Evolutionary conservation across 2,113 vertebrate genomes (phyloP).

Genomic region (Gallinago jamesoni): DNA sequence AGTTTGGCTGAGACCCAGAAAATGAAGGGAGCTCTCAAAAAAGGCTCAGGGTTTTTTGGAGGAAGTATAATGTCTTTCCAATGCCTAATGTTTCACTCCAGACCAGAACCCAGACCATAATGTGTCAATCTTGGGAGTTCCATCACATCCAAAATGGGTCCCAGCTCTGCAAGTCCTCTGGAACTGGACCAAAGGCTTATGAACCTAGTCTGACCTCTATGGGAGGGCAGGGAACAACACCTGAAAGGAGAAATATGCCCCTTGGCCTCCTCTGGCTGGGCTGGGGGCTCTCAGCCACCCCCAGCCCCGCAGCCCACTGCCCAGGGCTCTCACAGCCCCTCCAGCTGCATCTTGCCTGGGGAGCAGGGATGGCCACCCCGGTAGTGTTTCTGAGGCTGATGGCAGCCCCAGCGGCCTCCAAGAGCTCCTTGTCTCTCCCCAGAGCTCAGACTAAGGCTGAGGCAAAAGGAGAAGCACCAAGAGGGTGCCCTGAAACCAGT

Average conservation of each 20-base stretch:
- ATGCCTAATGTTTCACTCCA: neutral
- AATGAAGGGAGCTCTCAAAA: neutral
- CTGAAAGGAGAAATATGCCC: neutral
- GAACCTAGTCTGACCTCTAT: neutral
- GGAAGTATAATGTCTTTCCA: neutral
- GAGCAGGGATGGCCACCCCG: neutral
- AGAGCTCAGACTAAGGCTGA: neutral
- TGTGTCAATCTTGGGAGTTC: accelerated
- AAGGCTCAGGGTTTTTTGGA: neutral
- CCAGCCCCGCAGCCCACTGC: neutral
- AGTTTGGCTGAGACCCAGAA: neutral
- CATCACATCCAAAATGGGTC: neutral
- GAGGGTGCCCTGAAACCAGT: neutral
- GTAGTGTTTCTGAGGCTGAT: neutral
- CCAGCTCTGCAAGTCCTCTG: neutral
- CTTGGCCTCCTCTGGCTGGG: neutral
- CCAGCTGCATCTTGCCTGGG: accelerated
- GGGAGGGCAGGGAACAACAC: neutral
- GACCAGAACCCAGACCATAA: neutral
- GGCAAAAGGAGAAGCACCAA: neutral
- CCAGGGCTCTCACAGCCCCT: neutral
- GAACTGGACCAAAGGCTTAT: neutral
- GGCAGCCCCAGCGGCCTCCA: neutral
- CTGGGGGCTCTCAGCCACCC: neutral
- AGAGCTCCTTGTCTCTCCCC: neutral